A percentile compares a stretch with the other conserved stretches of the same genome.
phyloP scores from a whole-genome alignment of 1,140 invertebrate species.

The Paramacrobiotus metropolitanus region DNA sequence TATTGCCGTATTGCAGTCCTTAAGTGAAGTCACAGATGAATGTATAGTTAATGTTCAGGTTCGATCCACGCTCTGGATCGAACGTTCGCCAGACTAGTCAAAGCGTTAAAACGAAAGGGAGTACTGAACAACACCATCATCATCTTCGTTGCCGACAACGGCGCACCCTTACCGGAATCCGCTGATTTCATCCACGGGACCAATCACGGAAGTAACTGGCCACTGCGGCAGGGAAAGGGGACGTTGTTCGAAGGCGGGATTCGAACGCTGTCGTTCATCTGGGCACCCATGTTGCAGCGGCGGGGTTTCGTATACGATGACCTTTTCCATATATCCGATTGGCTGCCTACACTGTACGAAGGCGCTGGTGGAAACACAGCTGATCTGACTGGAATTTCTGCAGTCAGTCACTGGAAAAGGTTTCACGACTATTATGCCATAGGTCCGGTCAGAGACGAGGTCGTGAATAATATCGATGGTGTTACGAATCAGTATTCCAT shows the following conservation, averaged over 20 bases:
- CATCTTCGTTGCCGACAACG: conserved; percentile 63
- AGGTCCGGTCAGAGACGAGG: conserved; percentile 15
- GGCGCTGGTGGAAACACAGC: conserved; percentile 20
- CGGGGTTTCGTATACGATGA: conserved; percentile 34
- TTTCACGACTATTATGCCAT: conserved; percentile 11
- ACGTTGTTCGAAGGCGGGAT: conserved; percentile 74
- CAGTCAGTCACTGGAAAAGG: conserved; percentile 16
- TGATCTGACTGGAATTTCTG: conserved; percentile 16
- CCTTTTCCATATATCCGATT: conserved; percentile 57
- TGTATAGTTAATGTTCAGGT: no score
- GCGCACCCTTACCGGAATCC: conserved; percentile 26
- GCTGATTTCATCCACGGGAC: conserved; percentile 36
- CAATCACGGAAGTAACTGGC: conserved; percentile 73
- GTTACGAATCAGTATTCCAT: conserved; percentile 8
- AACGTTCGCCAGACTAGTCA: conserved; percentile 50
- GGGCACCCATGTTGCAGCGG: conserved; percentile 39
- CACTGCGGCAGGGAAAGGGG: conserved; percentile 53
- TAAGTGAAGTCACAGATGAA: no score
- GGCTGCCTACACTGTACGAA: conserved; percentile 52
- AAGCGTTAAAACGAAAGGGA: conserved; percentile 32
- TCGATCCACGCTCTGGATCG: conserved; percentile 57
- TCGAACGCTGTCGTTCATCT: conserved; percentile 47
- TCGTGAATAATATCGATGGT: conserved; percentile 20
- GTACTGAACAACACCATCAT: conserved; percentile 55
- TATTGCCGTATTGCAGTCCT: no score